Base-by-base conservation (phyloP, 2,113 vertebrate genomes). In the Cavia aperea region DNA sequence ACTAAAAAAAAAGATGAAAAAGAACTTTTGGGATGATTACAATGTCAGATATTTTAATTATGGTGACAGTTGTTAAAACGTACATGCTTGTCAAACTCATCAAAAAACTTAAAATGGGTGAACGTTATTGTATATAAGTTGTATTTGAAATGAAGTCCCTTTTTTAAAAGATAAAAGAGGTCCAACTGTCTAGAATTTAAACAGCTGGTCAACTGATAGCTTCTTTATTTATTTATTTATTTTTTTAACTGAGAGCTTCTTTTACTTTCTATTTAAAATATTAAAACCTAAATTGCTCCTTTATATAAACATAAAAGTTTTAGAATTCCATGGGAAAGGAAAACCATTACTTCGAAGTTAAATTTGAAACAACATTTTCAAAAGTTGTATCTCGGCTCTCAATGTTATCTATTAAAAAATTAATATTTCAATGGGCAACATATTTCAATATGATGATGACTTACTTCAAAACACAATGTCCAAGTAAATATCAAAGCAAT, bases 301-400 rank as follows among this genome's bases (percentile, higher is more conserved):
- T 91, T 85, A 88, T 3, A 81, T 75, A 62, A 94, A 94, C 16
- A 77, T 24, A 93, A 89, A 93, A 84, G 14, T 24, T 83, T 90
- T 24, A 88, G 78, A 88, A 88, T 86, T 75, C 15, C 73, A 91
- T 18, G 82, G n/a, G 49, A 82, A 91, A 94, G 51, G 43, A 9
- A 94, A 94, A 58, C 1, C 15, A 70, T 89, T 65, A 89, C 70
- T 86, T 89, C 43, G 86, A 94, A 94, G 81, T 81, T 88, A 81
- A 81, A 77, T 58, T 26, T 77, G 21, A 89, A 94, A 93, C 33
- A 89, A 62, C 26, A 81, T 75, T 68, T 82, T 19, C 70, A 90
- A 92, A 84, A 23, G 83, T 58, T 87, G 78, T 65, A 51, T 78
- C 83, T 70, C 10, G 77, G 16, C n/a, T 77, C 60, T 51, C 29